phyloP scores from a whole-genome alignment of 2,113 vertebrate genomes.

The Dasypus novemcinctus region DNA sequence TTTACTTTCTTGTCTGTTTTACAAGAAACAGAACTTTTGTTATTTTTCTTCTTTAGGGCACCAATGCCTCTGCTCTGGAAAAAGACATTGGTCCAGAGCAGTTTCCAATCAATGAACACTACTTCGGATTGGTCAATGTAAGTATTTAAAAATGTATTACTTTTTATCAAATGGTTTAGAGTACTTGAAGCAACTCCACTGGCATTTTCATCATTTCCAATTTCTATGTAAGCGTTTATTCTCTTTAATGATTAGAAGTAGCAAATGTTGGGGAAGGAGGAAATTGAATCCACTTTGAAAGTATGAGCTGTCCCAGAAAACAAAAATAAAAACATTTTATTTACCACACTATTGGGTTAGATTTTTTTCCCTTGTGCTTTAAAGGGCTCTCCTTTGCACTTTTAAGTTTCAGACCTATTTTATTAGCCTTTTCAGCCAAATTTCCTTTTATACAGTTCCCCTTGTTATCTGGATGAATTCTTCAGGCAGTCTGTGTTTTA shows the following conservation, averaged over 20 bases:
- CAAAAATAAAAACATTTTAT: not conserved
- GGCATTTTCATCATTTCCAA: not conserved
- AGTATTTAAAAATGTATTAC: conserved; percentile 79
- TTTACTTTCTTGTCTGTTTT: not conserved
- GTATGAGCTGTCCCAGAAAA: not conserved
- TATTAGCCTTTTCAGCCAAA: not conserved
- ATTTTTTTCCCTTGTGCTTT: not conserved
- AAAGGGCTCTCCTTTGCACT: not conserved
- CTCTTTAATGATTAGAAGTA: not conserved
- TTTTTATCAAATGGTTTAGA: not conserved
- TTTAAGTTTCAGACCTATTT: not conserved
- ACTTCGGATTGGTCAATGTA: conserved; percentile 99
- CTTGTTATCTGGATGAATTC: not conserved
- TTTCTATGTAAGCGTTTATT: not conserved
- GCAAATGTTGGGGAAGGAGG: not conserved
- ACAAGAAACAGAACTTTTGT: not conserved
- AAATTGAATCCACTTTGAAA: conserved; percentile 35
- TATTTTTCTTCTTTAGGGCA: conserved; percentile 88
- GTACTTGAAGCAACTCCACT: not conserved
- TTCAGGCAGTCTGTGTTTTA: not conserved
- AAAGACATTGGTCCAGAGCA: conserved; percentile 99
- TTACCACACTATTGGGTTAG: not conserved
- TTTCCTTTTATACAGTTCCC: not conserved
- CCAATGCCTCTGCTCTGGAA: conserved; percentile 99
- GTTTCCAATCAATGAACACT: conserved; percentile 99